Evolutionary conservation across 2,888 invertebrate species (phyloP).

Genomic region (Trachelus stipa): DNA sequence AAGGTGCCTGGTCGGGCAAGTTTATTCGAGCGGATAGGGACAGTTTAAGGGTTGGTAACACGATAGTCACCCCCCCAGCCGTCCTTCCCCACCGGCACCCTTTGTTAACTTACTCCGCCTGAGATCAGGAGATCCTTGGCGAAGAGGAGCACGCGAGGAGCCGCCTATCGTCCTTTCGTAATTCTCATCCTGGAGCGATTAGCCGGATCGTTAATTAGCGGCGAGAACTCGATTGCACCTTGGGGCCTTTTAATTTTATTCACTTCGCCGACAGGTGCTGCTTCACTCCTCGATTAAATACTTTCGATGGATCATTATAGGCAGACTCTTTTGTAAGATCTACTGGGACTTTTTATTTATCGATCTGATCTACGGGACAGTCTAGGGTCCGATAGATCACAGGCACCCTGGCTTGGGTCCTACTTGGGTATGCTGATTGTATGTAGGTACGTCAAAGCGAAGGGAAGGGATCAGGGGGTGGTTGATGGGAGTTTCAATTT

Average conservation of each 20-base stretch:
- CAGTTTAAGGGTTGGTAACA: conserved; percentile 37
- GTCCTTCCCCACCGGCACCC: conserved; percentile 25
- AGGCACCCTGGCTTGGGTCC: background rate
- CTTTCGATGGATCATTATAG: background rate
- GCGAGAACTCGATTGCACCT: conserved; percentile 13
- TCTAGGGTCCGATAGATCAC: background rate
- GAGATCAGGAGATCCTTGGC: conserved; percentile 16
- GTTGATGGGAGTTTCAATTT: conserved; percentile 22
- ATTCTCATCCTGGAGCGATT: background rate
- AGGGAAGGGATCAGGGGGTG: background rate
- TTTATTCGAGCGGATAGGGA: conserved; percentile 36
- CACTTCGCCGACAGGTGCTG: conserved; percentile 37
- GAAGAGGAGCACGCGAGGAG: conserved; percentile 11
- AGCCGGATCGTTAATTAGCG: conserved; percentile 49
- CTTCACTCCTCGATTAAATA: conserved; percentile 8
- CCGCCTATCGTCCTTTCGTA: conserved; percentile 20
- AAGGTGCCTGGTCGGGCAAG: conserved; percentile 8
- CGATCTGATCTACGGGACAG: background rate
- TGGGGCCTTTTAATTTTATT: conserved; percentile 32
- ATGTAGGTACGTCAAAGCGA: background rate
- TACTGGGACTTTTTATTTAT: background rate
- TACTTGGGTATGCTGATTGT: background rate
- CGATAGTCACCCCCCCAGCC: conserved; percentile 30
- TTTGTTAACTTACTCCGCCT: conserved; percentile 15
- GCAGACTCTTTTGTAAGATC: background rate